phyloP scores from a whole-genome alignment of 2,113 vertebrate species.

The Laterallus jamaicensis region DNA sequence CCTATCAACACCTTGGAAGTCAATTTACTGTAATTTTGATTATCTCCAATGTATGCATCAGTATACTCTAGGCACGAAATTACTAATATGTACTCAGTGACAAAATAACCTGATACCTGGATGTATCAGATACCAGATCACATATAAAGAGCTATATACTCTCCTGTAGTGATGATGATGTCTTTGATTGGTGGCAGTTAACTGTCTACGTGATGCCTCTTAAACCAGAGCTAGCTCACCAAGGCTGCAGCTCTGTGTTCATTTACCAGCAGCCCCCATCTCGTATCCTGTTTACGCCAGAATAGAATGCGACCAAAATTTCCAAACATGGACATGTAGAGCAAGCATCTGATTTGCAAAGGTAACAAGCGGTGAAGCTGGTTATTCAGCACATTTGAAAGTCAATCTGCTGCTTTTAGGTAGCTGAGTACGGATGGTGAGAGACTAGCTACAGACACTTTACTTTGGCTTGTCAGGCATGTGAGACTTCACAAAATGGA shows the following conservation, averaged over 20 bases:
- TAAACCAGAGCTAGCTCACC: background rate
- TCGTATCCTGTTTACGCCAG: background rate
- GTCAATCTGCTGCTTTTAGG: constrained; percentile 49
- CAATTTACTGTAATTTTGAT: background rate
- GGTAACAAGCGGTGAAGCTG: background rate
- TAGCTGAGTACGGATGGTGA: constrained; percentile 14
- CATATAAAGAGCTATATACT: background rate
- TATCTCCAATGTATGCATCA: background rate
- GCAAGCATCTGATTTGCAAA: constrained; percentile 18
- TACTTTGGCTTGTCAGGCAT: constrained; percentile 41
- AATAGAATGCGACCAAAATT: background rate
- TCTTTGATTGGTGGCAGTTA: background rate
- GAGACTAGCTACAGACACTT: constrained; percentile 55
- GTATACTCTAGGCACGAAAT: background rate
- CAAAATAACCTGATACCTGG: background rate
- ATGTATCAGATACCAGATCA: background rate
- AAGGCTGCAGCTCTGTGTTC: constrained; percentile 2
- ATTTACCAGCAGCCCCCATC: background rate
- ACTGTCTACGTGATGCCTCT: background rate
- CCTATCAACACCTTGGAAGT: background rate
- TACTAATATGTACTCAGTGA: background rate
- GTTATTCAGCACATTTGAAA: constrained; percentile 55
- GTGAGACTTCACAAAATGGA: constrained; percentile 56
- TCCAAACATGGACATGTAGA: constrained; percentile 10
- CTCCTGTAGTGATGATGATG: background rate